A percentile compares a stretch with the other conserved stretches of the same genome.
Evolutionary conservation across 1,140 invertebrate genomes (phyloP).

Genomic region (Drosophila saltans): DNA sequence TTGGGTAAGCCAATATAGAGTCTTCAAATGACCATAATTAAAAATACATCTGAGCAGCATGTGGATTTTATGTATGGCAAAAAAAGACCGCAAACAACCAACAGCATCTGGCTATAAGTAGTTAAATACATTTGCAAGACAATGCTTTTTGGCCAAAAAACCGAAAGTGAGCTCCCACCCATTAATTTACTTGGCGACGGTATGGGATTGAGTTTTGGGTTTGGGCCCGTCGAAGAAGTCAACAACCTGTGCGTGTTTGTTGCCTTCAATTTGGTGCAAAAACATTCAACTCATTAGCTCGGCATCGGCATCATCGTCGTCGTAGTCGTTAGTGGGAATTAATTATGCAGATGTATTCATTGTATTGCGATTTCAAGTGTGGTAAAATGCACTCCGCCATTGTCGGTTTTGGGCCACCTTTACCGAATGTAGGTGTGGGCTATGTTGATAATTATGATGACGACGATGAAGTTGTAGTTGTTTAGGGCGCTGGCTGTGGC

Average conservation of each 20-base stretch:
- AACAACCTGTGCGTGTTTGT: slow-evolving; percentile 73
- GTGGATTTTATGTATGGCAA: slow-evolving; percentile 57
- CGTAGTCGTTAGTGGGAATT: slow-evolving; percentile 73
- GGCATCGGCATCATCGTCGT: slow-evolving; percentile 63
- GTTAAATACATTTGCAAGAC: slow-evolving; percentile 37
- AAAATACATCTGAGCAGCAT: slow-evolving; percentile 75
- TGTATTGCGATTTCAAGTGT: slow-evolving; percentile 80
- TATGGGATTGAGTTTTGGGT: slow-evolving; percentile 6
- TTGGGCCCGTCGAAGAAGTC: slow-evolving; percentile 52
- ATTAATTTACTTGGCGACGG: slow-evolving; percentile 8
- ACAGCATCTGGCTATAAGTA: slow-evolving; percentile 45
- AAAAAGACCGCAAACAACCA: background rate
- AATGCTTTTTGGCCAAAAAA: slow-evolving; percentile 35
- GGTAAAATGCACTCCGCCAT: slow-evolving; percentile 71
- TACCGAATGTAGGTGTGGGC: slow-evolving; percentile 53
- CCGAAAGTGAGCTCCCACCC: slow-evolving; percentile 57
- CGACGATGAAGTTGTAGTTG: slow-evolving; percentile 25
- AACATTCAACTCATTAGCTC: slow-evolving; percentile 73
- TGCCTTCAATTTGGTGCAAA: slow-evolving; percentile 76
- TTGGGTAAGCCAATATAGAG: slow-evolving; percentile 35
- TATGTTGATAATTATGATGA: slow-evolving; percentile 48
- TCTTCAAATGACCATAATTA: slow-evolving; percentile 72
- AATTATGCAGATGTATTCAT: slow-evolving; percentile 81
- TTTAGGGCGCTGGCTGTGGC: slow-evolving; percentile 33
- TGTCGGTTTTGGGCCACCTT: slow-evolving; percentile 35